Evolutionary conservation across 2,888 invertebrate species (phyloP), one percentile per base, ranked within the genome.

Genomic region (Acanthoscelides obtectus): DNA sequence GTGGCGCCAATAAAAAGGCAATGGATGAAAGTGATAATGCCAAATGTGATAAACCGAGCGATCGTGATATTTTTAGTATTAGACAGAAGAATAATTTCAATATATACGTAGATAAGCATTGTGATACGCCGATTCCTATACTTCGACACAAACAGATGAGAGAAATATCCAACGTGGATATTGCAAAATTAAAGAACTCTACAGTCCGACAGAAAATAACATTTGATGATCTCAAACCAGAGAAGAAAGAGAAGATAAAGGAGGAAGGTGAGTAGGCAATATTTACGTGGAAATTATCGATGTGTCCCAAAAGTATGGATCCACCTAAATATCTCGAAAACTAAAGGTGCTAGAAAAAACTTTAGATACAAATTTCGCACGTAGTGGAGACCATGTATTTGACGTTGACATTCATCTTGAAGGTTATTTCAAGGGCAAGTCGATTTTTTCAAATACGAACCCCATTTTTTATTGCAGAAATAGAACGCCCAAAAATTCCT

Each of bases 1-100:
- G 84, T 78, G 83, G 78, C 69, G 71, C 74, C 72, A 78, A 71
- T 72, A 77, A 78, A 80, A 78, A 78, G 81, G 78, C 80, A 80
- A 45, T 12, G 45, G 45, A 45, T 45, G 80, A 76, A 72, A 74
- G 79, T 85, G 84, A 84, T 84, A 80, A 77, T 79, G 79, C 75
- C 78, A 75, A 76, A 78, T 82, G 83, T 83, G 82, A 83, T 83
- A 83, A 75, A 6, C 20, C 2, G 80, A 82, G 83, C 81, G 83
- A 82, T 81, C 83, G 85, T 85, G 85, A 85, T 85, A 85, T 80
- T 80, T 82, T 79, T 85, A 85, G 82, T 83, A 80, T 79, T 85
- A 85, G 80, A 81, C 79, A 79, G 77, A 83, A 81, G 77, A 77
- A 78, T 78, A 82, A 80, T 78, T 80, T 81, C 81, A 82, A 79